Evolutionary conservation across 2,113 vertebrate species (phyloP), one percentile per base, ranked within the genome.

Genomic region (Cololabis saira): DNA sequence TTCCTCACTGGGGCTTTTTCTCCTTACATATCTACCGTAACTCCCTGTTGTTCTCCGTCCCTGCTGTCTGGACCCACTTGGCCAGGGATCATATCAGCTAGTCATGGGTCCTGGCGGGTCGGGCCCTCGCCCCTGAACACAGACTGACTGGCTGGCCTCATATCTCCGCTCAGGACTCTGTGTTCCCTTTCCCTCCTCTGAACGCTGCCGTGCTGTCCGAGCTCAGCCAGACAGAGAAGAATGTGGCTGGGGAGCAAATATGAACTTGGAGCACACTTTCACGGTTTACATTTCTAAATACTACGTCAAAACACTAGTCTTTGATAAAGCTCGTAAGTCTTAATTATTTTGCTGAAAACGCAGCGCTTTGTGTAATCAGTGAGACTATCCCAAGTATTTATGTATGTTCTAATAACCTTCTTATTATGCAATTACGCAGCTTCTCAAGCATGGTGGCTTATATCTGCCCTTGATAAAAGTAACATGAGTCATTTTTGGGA

Each of bases 121-220:
- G 55, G 80, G 74, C 82, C 76, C 84, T 82, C 72, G 66, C 78
- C 88, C 76, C 85, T 78, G 73, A 81, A 83, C 78, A 82, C 83
- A 85, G 87, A 83, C 87, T 61, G 73, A 61, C 75, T 82, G 84
- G 86, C 87, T 89, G 85, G 81, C 67, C 81, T 88, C 88, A 73
- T 89, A 88, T 89, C 87, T 89, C 22, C 73, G 76, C 71, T 82
- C 50, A 79, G 87, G 71, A 91, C 87, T 78, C 59, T 15, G 81
- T 84, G 89, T 90, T 91, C 89, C 81, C 42, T 78, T 78, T 33
- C 78, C 74, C 78, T 82, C 81, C 80, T 74, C 82, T 78, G 64
- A 65, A 62, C n/a, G 56, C 70, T 27, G 82, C 79, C 72, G 45
- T 17, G 78, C 76, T 83, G 71, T 76, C 71, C 82, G 75, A 57